These are phyloP conservation scores for Hyposoter didymator DNA, from an alignment of 2,888 invertebrate species.

Conservation along the genomic window DNA sequence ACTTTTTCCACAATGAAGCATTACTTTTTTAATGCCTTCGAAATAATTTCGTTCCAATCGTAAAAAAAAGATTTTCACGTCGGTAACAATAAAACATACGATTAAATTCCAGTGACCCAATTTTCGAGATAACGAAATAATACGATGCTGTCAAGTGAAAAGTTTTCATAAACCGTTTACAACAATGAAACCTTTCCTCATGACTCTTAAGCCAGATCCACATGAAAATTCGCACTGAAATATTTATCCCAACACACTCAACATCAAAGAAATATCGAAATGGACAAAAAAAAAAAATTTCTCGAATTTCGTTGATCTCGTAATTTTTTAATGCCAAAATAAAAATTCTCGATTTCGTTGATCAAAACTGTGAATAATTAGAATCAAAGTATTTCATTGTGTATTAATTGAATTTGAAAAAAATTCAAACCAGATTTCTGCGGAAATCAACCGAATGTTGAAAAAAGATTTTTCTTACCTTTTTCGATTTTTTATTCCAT, in stretches of 20 bases:
- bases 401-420: neutral
- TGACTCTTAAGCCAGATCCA: neutral
- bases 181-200: neutral
- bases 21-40: slow-evolving; percentile 1
- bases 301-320: neutral
- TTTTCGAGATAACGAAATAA: slow-evolving; percentile 2
- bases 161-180: neutral
- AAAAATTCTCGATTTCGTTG: neutral
- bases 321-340: neutral
- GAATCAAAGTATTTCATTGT: neutral
- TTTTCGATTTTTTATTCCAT: neutral
- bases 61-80: slow-evolving; percentile 3
- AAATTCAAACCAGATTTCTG: neutral
- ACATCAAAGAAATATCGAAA: neutral
- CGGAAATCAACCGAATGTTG: neutral
- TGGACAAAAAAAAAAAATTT: neutral
- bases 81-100: neutral
- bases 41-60: neutral
- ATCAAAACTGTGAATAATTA: neutral
- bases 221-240: neutral
- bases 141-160: neutral
- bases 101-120: slow-evolving; percentile 7
- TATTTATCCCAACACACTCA: too few species aligned
- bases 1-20: neutral
- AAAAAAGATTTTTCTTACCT: neutral